Evolutionary conservation across 1,140 invertebrate species (phyloP).

Genomic region (Zaprionus gabonicus): DNA sequence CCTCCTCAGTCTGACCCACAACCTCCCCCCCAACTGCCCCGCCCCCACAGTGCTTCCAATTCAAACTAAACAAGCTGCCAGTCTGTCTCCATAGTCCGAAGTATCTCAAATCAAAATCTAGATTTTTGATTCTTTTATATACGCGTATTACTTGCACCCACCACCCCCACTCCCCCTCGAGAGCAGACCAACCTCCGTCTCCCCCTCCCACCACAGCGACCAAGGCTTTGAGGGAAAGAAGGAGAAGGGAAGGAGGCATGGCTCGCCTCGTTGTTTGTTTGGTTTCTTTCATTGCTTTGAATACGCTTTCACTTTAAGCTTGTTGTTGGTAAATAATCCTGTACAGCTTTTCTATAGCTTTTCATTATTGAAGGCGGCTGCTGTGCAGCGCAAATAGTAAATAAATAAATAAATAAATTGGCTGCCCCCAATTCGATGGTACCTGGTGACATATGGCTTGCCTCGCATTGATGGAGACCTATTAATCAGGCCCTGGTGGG

Average conservation of each 20-base stretch:
- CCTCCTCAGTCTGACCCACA: constrained; percentile 5
- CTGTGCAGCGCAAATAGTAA: constrained; percentile 24
- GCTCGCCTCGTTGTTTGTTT: constrained; percentile 32
- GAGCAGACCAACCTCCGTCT: neutral
- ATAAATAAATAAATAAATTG: constrained; percentile 34
- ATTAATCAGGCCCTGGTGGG: constrained; percentile 45
- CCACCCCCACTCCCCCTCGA: neutral
- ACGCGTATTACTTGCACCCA: constrained; percentile 60
- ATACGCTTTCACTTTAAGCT: constrained; percentile 75
- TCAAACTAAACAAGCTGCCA: constrained; percentile 31
- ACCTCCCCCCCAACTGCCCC: neutral
- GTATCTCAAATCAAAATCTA: constrained; percentile 81
- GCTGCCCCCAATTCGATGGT: neutral
- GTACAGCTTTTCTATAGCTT: constrained; percentile 55
- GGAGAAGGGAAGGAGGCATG: neutral
- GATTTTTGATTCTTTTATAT: constrained; percentile 79
- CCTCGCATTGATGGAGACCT: constrained; percentile 54
- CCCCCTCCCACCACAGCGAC: constrained; percentile 37
- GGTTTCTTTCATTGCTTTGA: constrained; percentile 61
- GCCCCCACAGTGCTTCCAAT: neutral
- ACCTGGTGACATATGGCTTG: constrained; percentile 38
- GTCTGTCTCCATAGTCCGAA: constrained; percentile 46
- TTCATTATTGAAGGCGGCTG: constrained; percentile 39
- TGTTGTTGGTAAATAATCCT: constrained; percentile 74
- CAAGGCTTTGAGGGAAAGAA: neutral